Base-by-base conservation (phyloP, 2,113 vertebrate genomes). In the Numida meleagris region DNA sequence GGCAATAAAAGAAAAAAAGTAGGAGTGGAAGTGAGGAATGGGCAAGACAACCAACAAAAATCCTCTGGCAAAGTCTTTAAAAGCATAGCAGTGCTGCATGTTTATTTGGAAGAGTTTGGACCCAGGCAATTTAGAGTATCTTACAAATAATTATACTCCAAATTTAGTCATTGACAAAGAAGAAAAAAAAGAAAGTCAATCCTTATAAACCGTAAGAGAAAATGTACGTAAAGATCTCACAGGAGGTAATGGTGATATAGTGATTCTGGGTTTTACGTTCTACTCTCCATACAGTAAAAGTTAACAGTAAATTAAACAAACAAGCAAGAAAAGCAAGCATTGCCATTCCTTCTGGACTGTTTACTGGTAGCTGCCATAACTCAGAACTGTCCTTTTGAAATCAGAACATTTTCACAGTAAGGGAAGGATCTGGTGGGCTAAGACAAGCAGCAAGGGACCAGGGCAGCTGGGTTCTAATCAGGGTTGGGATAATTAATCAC, bases 401-500 rank as follows among this genome's bases (percentile, higher is more conserved):
- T 14, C 46, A 34, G 51, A 77, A 61, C 31, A 20, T 78, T 40
- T 92, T 77, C 20, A 34, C 61, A 79, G 53, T 68, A 82, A 80
- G n/a, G 53, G 20, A 51, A 77, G 62, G 87, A 89, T 80, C 63
- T 57, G 57, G 72, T 80, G 79, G 91, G 65, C 57, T 57, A 86
- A 62, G 48, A 34, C 1, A 0, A 25, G 12, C 3, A 0, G 63
- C 24, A 29, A 82, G 23, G 48, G 17, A 53, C 24, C 9, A 11
- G 75, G 55, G 80, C 0, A 11, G 14, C 50, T 51, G 34, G 63
- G 79, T 89, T 89, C 93, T 95, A 95, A 96, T 97, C 87, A 81
- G 76, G 4, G 45, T 1, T 13, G 74, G 76, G 82, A 89, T 95
- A 96, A 96, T 96, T 96, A 95, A 89, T 96, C 87, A 95, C 93